Percentiles rank a stretch among this genome's conserved stretches.
Conservation (phyloP, 2,113 vertebrate genomes). For the Myanophis thanlyinensis region DNA sequence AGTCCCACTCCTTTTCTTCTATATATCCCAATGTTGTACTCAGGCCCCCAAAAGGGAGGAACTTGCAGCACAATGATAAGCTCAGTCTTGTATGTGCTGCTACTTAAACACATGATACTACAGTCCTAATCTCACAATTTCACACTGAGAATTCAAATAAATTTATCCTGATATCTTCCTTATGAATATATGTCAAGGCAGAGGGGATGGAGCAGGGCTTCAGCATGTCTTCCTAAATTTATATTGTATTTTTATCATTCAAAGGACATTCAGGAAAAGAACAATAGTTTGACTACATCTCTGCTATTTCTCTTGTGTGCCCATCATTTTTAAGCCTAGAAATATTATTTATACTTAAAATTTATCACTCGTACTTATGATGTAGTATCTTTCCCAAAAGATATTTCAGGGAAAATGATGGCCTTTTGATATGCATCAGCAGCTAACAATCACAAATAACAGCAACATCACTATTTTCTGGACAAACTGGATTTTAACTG, state of each 20-base stretch:
- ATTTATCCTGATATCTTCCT: neutral
- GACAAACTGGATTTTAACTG: neutral
- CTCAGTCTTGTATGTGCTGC: neutral
- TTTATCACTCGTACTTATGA: neutral
- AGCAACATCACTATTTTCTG: neutral
- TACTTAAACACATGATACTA: neutral
- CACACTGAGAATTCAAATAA: neutral
- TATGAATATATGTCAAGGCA: neutral
- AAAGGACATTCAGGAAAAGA: neutral
- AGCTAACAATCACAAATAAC: neutral
- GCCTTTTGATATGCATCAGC: neutral
- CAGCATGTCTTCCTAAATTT: neutral
- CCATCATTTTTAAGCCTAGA: neutral
- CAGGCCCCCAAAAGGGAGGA: neutral
- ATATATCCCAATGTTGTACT: neutral
- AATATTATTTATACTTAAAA: neutral
- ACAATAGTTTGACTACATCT: neutral
- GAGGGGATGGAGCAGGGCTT: neutral
- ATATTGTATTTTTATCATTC: neutral
- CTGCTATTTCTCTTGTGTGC: neutral
- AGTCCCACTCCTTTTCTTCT: neutral
- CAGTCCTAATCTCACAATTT: neutral
- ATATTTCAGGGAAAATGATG: neutral
- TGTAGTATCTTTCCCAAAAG: neutral
- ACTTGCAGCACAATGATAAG: neutral